Percentiles rank a stretch among this genome's conserved stretches.
phyloP scores from a whole-genome alignment of 2,888 invertebrate species.

The Entomobrya proxima region DNA sequence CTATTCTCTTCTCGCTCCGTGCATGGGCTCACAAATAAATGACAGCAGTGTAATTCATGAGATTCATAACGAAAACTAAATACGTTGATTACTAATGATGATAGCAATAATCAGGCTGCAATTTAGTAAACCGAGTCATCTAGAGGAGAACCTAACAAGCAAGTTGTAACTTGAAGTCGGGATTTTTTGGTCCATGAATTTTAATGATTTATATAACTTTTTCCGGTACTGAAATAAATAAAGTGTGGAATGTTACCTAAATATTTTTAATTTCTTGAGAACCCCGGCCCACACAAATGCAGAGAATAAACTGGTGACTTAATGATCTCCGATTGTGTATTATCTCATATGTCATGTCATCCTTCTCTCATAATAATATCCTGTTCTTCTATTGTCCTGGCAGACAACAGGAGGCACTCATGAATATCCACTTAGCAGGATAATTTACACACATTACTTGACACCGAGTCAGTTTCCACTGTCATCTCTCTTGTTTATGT shows the following conservation, averaged over 20 bases:
- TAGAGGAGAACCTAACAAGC: not conserved
- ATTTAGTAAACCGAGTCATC: constrained; percentile 12
- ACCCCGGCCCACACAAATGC: constrained; percentile 33
- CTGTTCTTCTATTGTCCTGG: constrained; percentile 1
- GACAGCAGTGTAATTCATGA: constrained; percentile 7
- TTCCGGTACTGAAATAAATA: not conserved
- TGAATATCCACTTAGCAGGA: constrained; percentile 36
- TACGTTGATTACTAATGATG: constrained; percentile 5
- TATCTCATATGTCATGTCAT: not conserved
- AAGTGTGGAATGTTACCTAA: constrained; percentile 5
- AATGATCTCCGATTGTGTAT: not conserved
- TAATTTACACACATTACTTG: constrained; percentile 41
- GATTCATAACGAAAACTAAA: not conserved
- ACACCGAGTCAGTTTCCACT: constrained; percentile 19
- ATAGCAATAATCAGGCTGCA: not conserved
- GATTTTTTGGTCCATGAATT: not conserved
- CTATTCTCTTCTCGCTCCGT: not conserved
- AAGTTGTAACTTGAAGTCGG: not conserved
- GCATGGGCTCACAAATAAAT: not conserved
- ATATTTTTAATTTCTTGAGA: constrained; percentile 3
- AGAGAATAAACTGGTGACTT: not conserved
- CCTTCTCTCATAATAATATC: constrained; percentile 3
- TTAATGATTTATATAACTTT: not conserved
- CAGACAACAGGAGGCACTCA: constrained; percentile 17
- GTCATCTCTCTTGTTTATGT: constrained; percentile 46